Base-by-base conservation (phyloP, 2,797 vertebrate genomes). In the Cirrhinus mrigala region DNA sequence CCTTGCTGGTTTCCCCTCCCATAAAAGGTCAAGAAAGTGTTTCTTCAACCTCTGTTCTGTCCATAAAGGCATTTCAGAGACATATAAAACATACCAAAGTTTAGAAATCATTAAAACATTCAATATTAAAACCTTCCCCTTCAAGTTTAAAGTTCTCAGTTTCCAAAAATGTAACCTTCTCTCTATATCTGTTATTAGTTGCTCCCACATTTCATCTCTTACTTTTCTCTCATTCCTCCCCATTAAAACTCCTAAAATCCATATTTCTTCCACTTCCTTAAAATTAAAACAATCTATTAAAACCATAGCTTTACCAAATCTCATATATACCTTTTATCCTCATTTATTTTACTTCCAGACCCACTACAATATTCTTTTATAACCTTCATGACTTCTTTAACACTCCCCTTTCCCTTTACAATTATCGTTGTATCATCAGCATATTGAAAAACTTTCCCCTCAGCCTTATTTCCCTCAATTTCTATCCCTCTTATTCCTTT, bases 391-490 rank as follows among this genome's bases (percentile, higher is more conserved):
- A 7, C 9, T 33, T 46, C 44, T 24, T 40, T 9, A 1, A 86
- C 29, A 22, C 71, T 82, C 3, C 37, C 16, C 5, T 22, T 37
- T 29, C 22, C 71, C 14, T 76, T 40, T 8, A 86, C 9, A 1
- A 76, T 27, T 2, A 60, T 9, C 1, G 85, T 82, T 3, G 79
- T 76, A 15, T 86, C 85, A 44, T 82, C 85, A 2, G 70, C 71
- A 15, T 76, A 86, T 33, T 86, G 85, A 6, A 24, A 75, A 1
- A 81, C 52, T 44, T 66, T 40, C 24, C 40, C 37, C 20, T 83
- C 29, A 14, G 2, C 24, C 40, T 83, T 52, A 40, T 37, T 14
- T 6, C 14, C 60, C 4, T 62, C 60, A 27, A 62, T 62, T 27
- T 62, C 60, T 27, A 62, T 27, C 5, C 60, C 60, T 24, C 0